These are phyloP conservation scores for Sinohyriopsis cumingii DNA, from an alignment of 2,888 invertebrate genomes.

Conservation along the genomic window DNA sequence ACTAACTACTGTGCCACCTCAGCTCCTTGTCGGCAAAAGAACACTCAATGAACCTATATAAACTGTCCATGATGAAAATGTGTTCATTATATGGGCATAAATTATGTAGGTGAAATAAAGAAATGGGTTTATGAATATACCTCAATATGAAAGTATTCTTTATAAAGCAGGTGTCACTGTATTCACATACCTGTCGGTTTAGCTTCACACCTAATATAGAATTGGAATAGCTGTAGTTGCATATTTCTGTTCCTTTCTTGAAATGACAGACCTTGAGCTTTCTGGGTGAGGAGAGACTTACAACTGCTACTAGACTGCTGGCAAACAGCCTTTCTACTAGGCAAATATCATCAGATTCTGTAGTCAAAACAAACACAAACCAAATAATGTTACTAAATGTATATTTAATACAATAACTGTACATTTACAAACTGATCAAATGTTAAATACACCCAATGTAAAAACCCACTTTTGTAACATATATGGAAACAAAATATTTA, in stretches of 20 bases:
- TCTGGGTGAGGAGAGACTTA: constrained; percentile 91
- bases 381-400: background rate
- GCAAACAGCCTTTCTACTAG: constrained; percentile 97
- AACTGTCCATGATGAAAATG: background rate
- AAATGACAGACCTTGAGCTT: constrained; percentile 96
- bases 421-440: too few relatives aligned
- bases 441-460: too few relatives aligned
- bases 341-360: constrained; percentile 77
- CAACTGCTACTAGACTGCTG: constrained; percentile 96
- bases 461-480: too few relatives aligned
- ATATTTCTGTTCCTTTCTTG: constrained; percentile 97
- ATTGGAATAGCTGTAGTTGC: constrained; percentile 95
- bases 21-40: too few relatives aligned
- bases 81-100: background rate
- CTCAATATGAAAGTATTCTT: too few relatives aligned
- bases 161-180: background rate
- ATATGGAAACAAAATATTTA: too few relatives aligned
- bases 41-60: too few relatives aligned
- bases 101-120: too few relatives aligned
- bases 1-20: too few relatives aligned
- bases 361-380: constrained; percentile 14
- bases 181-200: constrained; percentile 86
- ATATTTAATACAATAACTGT: background rate
- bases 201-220: constrained; percentile 96
- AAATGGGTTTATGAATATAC: too few relatives aligned